phyloP scores from a whole-genome alignment of 2,888 invertebrate genomes.

The Lucinisca nassula region DNA sequence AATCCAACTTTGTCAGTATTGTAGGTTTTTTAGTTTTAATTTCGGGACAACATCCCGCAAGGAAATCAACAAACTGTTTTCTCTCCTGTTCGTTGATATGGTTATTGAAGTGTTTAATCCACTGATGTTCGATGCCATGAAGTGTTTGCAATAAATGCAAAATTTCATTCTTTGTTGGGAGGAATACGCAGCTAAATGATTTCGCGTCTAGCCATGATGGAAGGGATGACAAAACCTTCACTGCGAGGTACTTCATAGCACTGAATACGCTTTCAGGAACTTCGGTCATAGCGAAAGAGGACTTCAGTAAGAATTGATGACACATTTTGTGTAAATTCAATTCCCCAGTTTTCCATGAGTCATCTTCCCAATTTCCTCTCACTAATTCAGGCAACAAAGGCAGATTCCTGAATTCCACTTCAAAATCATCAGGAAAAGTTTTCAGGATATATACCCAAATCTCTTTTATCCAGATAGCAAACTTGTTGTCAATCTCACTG shows the following conservation, averaged over 20 bases:
- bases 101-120: neutral
- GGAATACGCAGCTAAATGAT: neutral
- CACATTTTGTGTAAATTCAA: neutral
- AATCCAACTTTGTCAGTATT: neutral
- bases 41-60: neutral
- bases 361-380: neutral
- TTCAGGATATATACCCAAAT: conserved; percentile 9
- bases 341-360: neutral
- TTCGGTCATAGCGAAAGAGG: neutral
- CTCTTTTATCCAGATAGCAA: neutral
- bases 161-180: neutral
- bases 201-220: neutral
- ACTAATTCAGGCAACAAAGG: neutral
- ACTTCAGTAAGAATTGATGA: neutral
- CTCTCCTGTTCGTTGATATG: neutral
- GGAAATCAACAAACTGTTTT: neutral
- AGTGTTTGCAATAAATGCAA: neutral
- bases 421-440: neutral
- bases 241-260: neutral
- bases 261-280: neutral
- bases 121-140: too few species aligned
- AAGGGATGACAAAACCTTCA: neutral
- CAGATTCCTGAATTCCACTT: neutral
- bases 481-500: neutral
- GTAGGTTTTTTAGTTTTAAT: neutral